Conservation (phyloP, 2,888 invertebrate species). For the Drosophila histrio region DNA sequence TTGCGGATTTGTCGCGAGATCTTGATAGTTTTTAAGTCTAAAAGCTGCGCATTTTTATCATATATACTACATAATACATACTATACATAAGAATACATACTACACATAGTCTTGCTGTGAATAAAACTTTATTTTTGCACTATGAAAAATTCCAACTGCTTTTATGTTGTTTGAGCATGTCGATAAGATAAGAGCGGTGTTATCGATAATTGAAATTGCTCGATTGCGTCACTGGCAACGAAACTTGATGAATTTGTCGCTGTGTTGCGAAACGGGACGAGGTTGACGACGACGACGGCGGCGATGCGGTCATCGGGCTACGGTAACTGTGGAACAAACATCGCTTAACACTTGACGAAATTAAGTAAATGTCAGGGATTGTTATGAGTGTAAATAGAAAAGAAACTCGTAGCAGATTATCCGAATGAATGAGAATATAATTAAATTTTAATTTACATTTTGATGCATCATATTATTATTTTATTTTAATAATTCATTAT, state of each 20-base stretch:
- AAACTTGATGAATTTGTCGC: constrained; percentile 28
- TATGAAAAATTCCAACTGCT: constrained; percentile 13
- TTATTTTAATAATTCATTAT: neutral
- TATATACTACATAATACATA: neutral
- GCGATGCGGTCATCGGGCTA: constrained; percentile 27
- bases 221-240: constrained; percentile 40
- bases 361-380: no score
- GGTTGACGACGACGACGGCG: constrained; percentile 16
- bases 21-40: constrained; percentile 74
- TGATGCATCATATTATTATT: no score
- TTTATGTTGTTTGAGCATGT: constrained; percentile 8
- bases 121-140: constrained; percentile 53
- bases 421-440: no score
- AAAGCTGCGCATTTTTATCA: constrained; percentile 27
- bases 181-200: constrained; percentile 48
- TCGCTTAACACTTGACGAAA: neutral
- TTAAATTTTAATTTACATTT: no score
- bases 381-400: no score
- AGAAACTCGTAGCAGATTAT: no score
- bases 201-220: constrained; percentile 36
- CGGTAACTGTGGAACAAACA: constrained; percentile 1
- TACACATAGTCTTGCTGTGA: constrained; percentile 31
- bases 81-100: constrained; percentile 1
- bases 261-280: constrained; percentile 27
- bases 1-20: constrained; percentile 83